These are phyloP conservation scores for Sinhomidia bicolor DNA, from an alignment of 2,888 invertebrate genomes.

Conservation along the genomic window DNA sequence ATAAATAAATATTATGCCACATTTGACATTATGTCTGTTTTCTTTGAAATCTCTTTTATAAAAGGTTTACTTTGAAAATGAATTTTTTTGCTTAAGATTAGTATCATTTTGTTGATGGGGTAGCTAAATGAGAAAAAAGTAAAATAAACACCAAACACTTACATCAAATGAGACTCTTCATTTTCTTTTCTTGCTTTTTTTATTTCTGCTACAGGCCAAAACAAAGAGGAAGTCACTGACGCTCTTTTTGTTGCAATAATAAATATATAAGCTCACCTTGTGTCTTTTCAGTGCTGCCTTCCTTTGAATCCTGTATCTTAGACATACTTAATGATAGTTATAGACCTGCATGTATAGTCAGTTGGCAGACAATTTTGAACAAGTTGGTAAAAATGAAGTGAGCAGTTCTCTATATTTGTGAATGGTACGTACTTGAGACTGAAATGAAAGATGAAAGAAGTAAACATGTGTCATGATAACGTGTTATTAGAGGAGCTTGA, in stretches of 20 bases:
- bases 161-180: not conserved
- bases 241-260: slow-evolving; percentile 12
- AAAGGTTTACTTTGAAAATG: too few relatives aligned
- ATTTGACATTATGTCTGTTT: too few relatives aligned
- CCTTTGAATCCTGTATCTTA: too few relatives aligned
- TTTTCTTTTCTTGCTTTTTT: not conserved
- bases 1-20: too few relatives aligned
- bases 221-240: slow-evolving; percentile 22
- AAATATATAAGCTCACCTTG: too few relatives aligned
- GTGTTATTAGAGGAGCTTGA: not conserved
- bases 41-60: too few relatives aligned
- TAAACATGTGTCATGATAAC: not conserved
- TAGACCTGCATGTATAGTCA: too few relatives aligned
- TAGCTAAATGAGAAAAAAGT: not conserved
- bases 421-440: not conserved
- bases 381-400: slow-evolving; percentile 6
- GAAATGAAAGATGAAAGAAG: slow-evolving; percentile 9
- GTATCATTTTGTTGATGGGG: too few relatives aligned
- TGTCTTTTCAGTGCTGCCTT: too few relatives aligned
- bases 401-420: not conserved
- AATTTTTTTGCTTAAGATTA: too few relatives aligned
- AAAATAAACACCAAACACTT: not conserved
- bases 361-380: not conserved
- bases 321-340: too few relatives aligned
- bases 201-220: slow-evolving; percentile 33